phyloP scores from a whole-genome alignment of 2,113 vertebrate genomes.

The Sinosuthora webbiana region DNA sequence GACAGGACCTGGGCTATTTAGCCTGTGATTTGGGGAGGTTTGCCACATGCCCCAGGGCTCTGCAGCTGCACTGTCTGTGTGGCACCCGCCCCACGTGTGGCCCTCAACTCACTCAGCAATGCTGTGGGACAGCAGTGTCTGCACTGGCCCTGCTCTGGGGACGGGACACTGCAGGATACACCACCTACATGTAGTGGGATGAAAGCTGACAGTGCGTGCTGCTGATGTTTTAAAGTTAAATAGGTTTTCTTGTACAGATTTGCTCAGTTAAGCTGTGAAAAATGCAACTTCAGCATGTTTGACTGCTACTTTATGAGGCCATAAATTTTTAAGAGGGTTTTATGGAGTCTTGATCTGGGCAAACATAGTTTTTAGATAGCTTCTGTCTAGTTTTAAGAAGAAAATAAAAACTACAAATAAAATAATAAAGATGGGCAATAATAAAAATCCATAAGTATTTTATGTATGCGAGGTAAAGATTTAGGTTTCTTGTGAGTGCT shows the following conservation, averaged over 20 bases:
- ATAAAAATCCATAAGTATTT: not conserved
- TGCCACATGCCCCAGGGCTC: fast-evolving
- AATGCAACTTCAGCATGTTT: not conserved
- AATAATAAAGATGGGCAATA: not conserved
- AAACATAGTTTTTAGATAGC: not conserved
- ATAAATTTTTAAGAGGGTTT: slow-evolving; percentile 6
- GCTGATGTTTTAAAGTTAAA: not conserved
- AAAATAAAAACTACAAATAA: not conserved
- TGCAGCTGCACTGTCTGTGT: fast-evolving
- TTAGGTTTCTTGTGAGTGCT: too few species aligned
- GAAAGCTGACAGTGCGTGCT: fast-evolving
- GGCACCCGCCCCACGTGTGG: fast-evolving
- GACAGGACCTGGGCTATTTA: not conserved
- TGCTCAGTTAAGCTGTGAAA: not conserved
- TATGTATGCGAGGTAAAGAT: not conserved
- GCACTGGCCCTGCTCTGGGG: fast-evolving
- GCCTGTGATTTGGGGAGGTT: not conserved
- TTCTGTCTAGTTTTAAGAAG: not conserved
- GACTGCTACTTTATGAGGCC: not conserved
- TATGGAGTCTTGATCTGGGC: not conserved
- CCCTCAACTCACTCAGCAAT: not conserved
- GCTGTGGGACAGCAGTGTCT: not conserved
- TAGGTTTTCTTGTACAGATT: not conserved
- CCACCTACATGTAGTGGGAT: fast-evolving
- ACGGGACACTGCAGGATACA: not conserved